Evolutionary conservation across 2,888 invertebrate species (phyloP), one percentile per base, ranked within the genome.

Genomic region (Bembecia ichneumoniformis): DNA sequence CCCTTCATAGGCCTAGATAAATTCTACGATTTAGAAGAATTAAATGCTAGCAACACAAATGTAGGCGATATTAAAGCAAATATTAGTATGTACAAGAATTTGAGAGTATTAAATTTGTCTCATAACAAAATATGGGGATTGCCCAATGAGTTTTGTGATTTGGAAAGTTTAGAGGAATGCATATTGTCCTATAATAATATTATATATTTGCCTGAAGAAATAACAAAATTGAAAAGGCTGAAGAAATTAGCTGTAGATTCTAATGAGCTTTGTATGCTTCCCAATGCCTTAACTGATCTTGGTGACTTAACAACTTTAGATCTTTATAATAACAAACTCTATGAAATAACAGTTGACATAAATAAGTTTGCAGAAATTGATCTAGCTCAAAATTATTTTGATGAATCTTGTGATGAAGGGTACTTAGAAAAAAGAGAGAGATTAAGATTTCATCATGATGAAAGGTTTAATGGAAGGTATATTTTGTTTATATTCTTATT

Each of bases 271-370:
- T 77, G 70, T 43, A 68, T 73, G 63, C 51, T 89, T 9, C 82
- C 88, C 1, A 63, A 67, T 3, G 66, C 60, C 16, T 55, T 84
- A 13, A 46, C 47, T 36, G 50, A 67, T 3, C 58, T 87, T 15
- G 51, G 55, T 11, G 60, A 60, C 45, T 65, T 88, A 34, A 64
- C 59, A 54, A 58, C 54, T 14, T 54, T 90, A 49, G 90, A 89
- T 64, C 53, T 89, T 1, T 89, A 89, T 54, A 65, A 87, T 47
- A 90, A 90, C 57, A 57, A 72, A 17, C 63, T 89, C 35, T 57
- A 61, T 58, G 74, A 77, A 49, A 36, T 74, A 9, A 63, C 72
- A 2, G 57, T 64, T 9, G 56, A 49, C 4, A 54, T 72, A 3
- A 53, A 57, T 14, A 56, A 58, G 36, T 52, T 84, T 14, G 53